Evolutionary conservation across 2,888 invertebrate species (phyloP), one percentile per base, ranked within the genome.

Genomic region (Drosophila putrida): DNA sequence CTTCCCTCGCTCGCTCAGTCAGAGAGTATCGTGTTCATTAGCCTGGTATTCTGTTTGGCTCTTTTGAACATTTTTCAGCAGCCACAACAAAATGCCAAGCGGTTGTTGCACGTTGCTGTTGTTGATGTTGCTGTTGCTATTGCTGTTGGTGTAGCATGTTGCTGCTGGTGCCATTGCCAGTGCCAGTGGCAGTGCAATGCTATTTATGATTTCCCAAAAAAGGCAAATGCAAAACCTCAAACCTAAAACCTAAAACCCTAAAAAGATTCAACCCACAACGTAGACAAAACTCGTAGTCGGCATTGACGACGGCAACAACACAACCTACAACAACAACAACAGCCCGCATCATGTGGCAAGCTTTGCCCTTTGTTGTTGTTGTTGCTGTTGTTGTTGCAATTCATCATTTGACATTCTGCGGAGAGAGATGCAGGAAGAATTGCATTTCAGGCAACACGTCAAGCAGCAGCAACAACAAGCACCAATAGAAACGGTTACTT

Each of bases 1-100:
- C 5, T 0, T 4, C 6, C n/a, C 5, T 6, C 8, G 5, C 27
- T 27, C 28, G 13, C 13, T 41, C 5, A 5, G 20, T 41, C 41
- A 5, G 39, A 39, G 36, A 63, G 54, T 62, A 58, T 59, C 35
- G 47, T 84, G 88, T 88, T 88, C 85, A 82, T 82, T 88, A 82
- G 85, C 85, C 69, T 41, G 65, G 66, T 47, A 65, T 69, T 64
- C 69, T 51, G 31, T 66, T 54, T 55, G 50, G 53, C 43, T 62
- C 53, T 49, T 71, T 79, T 79, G 53, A 63, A 51, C 63, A 75
- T 75, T 76, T 71, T 66, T 62, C 75, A 76, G 20, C 65, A 71
- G 76, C 46, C 78, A 51, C 67, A 68, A 58, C 78, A 62, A 72
- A 75, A 75, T 77, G 66, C 77, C 77, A 62, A 77, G 72, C 67